Evolutionary conservation across 2,888 invertebrate genomes (phyloP), one percentile per base, ranked within the genome.

Genomic region (Leptopilina myrica): DNA sequence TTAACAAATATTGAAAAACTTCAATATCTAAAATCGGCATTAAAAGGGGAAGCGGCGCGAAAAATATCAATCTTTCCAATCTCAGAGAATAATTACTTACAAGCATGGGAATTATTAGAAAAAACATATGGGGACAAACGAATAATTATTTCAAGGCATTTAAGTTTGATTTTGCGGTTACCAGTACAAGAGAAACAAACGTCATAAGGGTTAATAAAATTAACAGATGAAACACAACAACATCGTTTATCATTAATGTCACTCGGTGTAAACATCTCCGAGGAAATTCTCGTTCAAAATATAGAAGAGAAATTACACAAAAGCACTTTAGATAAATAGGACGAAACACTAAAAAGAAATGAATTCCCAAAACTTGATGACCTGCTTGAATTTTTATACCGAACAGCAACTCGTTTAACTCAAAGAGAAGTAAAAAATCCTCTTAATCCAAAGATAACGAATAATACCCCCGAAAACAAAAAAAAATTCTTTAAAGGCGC

Each of bases 261-360:
- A 9, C 49, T 86, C 9, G 82, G 82, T 0, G 80, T 82, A 6
- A 78, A 80, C 0, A 33, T 77, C 0, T 79, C 81, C 62, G 81
- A 83, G 14, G 81, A 84, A 5, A 76, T 86, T 0, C 3, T 85
- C 0, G 78, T 85, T 3, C 78, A 81, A 43, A 64, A 85, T 6
- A 53, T 85, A n/a, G 77, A 82, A 26, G 75, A 66, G 1, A 85
- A 86, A 78, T 73, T 87, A 56, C 84, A 85, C 7, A 49, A 56
- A 33, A 40, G 14, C 4, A 84, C 83, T 0, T 26, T 64, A 3
- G 76, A 81, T 8, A 82, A 81, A 15, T 86, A 84, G 85, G 67
- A 79, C 40, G 53, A 62, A 11, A 49, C 77, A 3, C 56, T 78
- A 43, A 43, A 46, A 3, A 3, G 26, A 26, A 77, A 78, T 1